A percentile compares a stretch with the other conserved stretches of the same genome.
These are phyloP conservation scores for Martes martes DNA, from an alignment of 2,113 vertebrate genomes.

Conservation along the genomic window DNA sequence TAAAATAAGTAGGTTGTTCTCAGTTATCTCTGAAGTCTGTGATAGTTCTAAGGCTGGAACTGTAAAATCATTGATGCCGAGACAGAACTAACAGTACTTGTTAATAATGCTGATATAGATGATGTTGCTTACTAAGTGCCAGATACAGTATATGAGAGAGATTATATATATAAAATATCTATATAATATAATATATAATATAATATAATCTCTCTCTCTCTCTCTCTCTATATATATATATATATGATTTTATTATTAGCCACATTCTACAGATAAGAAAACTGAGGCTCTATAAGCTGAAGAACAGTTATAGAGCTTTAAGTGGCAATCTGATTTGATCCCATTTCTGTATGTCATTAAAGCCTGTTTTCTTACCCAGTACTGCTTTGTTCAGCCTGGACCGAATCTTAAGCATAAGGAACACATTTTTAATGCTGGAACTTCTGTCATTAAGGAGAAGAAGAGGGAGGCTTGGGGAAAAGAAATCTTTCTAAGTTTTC, in stretches of 20 bases:
- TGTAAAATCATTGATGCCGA: neutral
- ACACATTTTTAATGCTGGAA: neutral
- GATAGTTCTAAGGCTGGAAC: neutral
- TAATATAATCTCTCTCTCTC: too few species aligned
- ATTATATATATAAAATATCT: too few species aligned
- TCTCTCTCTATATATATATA: too few species aligned
- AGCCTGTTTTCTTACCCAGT: neutral
- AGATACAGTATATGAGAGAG: neutral
- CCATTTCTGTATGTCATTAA: neutral
- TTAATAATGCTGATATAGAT: neutral
- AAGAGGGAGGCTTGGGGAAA: neutral
- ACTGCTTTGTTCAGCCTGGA: neutral
- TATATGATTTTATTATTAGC: neutral
- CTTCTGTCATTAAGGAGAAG: neutral
- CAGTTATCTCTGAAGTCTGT: neutral
- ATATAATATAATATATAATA: too few species aligned
- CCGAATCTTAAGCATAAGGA: neutral
- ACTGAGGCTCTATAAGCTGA: neutral
- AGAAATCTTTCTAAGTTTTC: neutral
- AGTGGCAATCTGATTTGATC: neutral
- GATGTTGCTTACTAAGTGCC: neutral
- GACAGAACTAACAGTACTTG: neutral
- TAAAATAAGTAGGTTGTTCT: neutral
- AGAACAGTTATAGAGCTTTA: neutral
- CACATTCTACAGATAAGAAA: neutral